Conservation (phyloP, 2,797 vertebrate genomes). For the Esox lucius region DNA sequence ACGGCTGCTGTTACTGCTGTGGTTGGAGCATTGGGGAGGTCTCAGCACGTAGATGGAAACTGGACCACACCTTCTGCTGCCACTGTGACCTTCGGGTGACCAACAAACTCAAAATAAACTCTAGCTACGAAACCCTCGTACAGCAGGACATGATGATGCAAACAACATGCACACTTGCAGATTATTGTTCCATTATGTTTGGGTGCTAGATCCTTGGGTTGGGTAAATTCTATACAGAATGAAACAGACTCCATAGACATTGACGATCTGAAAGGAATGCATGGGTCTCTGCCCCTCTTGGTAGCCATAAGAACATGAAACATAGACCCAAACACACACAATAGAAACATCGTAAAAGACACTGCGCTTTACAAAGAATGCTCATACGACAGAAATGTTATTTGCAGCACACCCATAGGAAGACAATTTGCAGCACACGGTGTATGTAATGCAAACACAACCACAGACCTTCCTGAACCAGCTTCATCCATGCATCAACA, state of each 20-base stretch:
- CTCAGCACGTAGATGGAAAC: slow-evolving; percentile 27
- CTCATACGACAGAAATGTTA: background rate
- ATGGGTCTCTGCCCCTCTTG: background rate
- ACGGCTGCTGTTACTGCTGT: slow-evolving; percentile 11
- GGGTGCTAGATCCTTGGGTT: background rate
- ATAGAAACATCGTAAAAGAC: background rate
- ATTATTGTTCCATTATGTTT: background rate
- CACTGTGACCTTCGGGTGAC: slow-evolving; percentile 21
- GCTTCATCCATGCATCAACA: background rate
- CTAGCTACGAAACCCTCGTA: background rate
- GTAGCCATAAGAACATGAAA: background rate
- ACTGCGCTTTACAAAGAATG: background rate
- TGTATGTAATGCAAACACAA: background rate
- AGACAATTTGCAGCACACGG: background rate
- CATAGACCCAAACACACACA: background rate
- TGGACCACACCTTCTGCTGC: slow-evolving; percentile 32
- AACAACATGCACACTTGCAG: background rate
- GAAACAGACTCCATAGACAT: background rate
- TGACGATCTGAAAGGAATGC: background rate
- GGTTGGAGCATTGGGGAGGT: slow-evolving; percentile 51
- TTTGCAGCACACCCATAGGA: background rate
- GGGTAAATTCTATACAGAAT: background rate
- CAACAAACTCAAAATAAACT: background rate
- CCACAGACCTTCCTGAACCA: background rate
- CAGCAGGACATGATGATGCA: background rate